Conservation (phyloP, 2,113 vertebrate genomes). For the Pomatostomus ruficeps region DNA sequence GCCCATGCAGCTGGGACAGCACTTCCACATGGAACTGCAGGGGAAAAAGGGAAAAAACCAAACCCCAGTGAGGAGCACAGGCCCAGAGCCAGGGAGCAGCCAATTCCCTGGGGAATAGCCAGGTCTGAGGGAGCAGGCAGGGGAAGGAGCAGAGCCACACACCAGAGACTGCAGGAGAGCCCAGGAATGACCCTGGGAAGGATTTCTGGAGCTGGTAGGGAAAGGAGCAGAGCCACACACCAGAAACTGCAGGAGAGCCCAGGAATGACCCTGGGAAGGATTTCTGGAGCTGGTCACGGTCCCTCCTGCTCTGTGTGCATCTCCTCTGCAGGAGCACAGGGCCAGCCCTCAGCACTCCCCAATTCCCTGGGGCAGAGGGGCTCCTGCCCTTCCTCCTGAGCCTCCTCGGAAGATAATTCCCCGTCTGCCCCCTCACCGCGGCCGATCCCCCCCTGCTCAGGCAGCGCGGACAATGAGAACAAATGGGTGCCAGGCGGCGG, state of each 20-base stretch:
- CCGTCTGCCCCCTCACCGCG: background rate
- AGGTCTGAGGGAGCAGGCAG: background rate
- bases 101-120: background rate
- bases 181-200: background rate
- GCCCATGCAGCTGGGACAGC: background rate
- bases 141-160: background rate
- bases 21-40: rapidly evolving
- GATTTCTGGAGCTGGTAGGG: background rate
- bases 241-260: no score
- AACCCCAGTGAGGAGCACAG: background rate
- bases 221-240: background rate
- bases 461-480: background rate
- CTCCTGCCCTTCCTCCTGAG: background rate
- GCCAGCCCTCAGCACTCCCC: background rate
- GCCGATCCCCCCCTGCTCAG: background rate
- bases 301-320: rapidly evolving
- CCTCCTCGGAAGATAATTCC: rapidly evolving
- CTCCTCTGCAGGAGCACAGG: rapidly evolving
- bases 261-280: background rate
- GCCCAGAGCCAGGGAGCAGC: background rate
- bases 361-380: background rate
- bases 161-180: no score
- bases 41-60: background rate
- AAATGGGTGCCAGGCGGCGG: background rate
- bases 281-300: rapidly evolving